These are phyloP conservation scores for Pseudopipra pipra DNA, from an alignment of 2,113 vertebrate species.

Conservation along the genomic window DNA sequence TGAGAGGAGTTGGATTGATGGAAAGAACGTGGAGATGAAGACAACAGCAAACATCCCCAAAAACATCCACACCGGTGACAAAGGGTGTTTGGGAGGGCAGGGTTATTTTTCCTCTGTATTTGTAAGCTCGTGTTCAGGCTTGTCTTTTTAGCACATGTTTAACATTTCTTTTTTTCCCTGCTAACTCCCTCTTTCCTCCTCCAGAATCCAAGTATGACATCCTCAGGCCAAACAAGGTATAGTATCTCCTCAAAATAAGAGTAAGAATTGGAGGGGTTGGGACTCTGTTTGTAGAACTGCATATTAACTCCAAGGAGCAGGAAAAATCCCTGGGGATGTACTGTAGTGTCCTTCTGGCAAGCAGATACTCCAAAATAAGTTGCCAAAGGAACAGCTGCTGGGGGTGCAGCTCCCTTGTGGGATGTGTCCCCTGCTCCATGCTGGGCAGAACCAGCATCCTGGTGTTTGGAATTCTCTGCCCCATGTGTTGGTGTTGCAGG, in stretches of 20 bases:
- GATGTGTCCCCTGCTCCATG: rapidly evolving
- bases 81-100: background rate
- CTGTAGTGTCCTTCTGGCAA: background rate
- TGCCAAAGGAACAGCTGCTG: background rate
- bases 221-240: conserved; percentile 76
- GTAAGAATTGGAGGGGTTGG: background rate
- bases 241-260: background rate
- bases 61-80: background rate
- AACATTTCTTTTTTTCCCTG: background rate
- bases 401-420: background rate
- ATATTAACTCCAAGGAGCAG: background rate
- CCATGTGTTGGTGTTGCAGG: rapidly evolving
- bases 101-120: background rate
- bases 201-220: conserved; percentile 60
- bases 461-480: background rate
- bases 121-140: background rate
- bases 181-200: conserved; percentile 46
- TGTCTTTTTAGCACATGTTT: background rate
- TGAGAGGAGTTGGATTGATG: background rate
- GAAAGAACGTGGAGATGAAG: background rate
- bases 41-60: background rate
- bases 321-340: rapidly evolving
- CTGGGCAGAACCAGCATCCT: background rate
- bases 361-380: background rate
- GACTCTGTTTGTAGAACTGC: background rate